Evolutionary conservation across 2,113 vertebrate genomes (phyloP), one percentile per base, ranked within the genome.

Genomic region (Thymallus thymallus): DNA sequence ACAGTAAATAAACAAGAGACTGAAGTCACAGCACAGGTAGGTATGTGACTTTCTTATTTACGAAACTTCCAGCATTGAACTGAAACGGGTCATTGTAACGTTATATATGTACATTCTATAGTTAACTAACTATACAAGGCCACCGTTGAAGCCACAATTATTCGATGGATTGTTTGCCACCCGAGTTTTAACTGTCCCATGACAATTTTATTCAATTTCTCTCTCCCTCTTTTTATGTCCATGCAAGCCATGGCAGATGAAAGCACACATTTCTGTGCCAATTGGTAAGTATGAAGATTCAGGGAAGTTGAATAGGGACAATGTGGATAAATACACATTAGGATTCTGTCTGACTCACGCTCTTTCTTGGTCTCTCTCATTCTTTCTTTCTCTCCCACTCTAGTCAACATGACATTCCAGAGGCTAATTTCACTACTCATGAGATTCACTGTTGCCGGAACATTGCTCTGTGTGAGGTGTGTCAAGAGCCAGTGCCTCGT

Each of bases 381-480:
- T 30, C 58, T 18, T 35, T 35, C 7, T 70, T 26, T 18, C 48
- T 45, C 10, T 70, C 29, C 48, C 51, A 89, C 73, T 66, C 0
- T 73, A 99, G 98, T 91, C 94, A 96, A 84, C 97, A 95, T 80
- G 93, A 96, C 30, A 96, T 99, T 81, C 96, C 95, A n/a, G 90
- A 92, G 74, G 93, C 91, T 23, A 99, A 98, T 75, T 98, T 98
- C 80, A 95, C 95, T 29, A 97, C 95, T 56, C 98, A 99, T 10
- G 98, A 99, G 86, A 96, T 98, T 84, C 96, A 99, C 91, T 99
- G 98, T 75, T 89, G 93, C 18, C 93, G 96, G 71, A 98, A 98
- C 58, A 95, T 99, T 0, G 92, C 91, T 22, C 82, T 98, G 0
- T 99, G 98, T 66, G 89, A 90, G 3, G 61, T 91, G 69, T 99